Evolutionary conservation across 1,140 invertebrate species (phyloP), one percentile per base, ranked within the genome.

Genomic region (Rhyacophila brunnea): DNA sequence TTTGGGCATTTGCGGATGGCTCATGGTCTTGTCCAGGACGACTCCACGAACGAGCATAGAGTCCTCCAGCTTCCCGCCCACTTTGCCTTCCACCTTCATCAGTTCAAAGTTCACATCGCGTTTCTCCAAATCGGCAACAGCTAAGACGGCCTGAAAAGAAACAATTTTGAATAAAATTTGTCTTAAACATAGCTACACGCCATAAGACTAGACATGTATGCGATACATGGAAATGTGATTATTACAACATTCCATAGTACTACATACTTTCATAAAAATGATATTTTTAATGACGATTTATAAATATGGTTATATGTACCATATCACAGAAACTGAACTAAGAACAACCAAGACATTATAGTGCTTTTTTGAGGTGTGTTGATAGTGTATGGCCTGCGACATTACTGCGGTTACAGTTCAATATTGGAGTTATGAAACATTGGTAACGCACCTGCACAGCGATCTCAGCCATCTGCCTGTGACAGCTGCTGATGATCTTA

Each of bases 1-100:
- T 82, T 99, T 99, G 1, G 97, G 97, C 98, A 99, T 99, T 80
- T 99, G 98, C 48, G 98, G 95, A 84, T 99, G 98, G 67, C 93
- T 96, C 82, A 99, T 94, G 60, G 98, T 96, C 80, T 99, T 99
- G 71, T 99, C 97, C 14, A 99, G 86, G 60, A 99, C 88, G 3
- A 99, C 98, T 54, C 98, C 98, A 66, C 90, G 92, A 10, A 99
- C 95, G 28, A 99, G 78, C 81, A 96, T 87, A 0, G 96, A 96
- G 74, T 99, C 98, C 80, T 99, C 98, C 71, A 99, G 84, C 60
- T 90, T 86, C 6, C 97, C 97, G 50, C 98, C 98, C 18, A 98
- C 95, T 83, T 99, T 99, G 1, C 94, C 95, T 75, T 98, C 94
- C 38, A 99, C 89, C 80, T 99, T 99, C 70, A 99, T 99, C 48